Base-by-base conservation (phyloP, 2,113 vertebrate species). In the Limnothrissa miodon region DNA sequence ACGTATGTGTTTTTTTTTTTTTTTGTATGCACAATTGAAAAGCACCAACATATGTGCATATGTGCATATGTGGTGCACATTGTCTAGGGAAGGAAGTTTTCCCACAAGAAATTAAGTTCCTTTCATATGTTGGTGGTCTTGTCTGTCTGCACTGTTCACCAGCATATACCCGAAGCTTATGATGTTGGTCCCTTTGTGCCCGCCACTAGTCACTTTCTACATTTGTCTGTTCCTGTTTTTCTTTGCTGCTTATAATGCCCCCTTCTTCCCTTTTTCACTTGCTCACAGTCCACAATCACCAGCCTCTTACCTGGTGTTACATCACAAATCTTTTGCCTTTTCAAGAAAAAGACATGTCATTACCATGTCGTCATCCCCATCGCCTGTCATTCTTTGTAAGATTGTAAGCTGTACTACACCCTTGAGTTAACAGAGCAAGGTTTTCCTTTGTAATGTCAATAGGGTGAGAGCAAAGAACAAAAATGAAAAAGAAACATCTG, bases 401-500 rank as follows among this genome's bases (percentile, higher is more conserved):
- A 94, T 93, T 94, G 93, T 94, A 94, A 93, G 92, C 91, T 92
- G 92, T 91, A 92, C 87, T 89, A 92, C 92, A 89, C 90, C 90
- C 92, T 91, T 90, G 89, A 91, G 92, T 93, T 91, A 93, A 91
- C 91, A 93, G 89, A 94, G 90, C 90, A 93, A 93, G 91, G 91
- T 93, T 92, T 93, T 92, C 80, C 84, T 85, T 79, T 85, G 82
- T 39, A 82, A 82, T 79, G 45, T 51, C 44, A 53, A 85, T 66
- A 82, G 79, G 82, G 78, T 25, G 62, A 85, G 56, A 82, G 78
- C 59, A 21, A 78, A 51, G 66, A n/a, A 82, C 78, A 53, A 85
- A 85, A 78, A 70, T 91, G 92, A 93, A 91, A 92, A 90, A 87
- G 88, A 93, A 92, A 93, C 92, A 92, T 94, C 93, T 94, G 93